Evolutionary conservation across 1,140 invertebrate genomes (phyloP), one percentile per base, ranked within the genome.

Genomic region (Brachionus calyciflorus): DNA sequence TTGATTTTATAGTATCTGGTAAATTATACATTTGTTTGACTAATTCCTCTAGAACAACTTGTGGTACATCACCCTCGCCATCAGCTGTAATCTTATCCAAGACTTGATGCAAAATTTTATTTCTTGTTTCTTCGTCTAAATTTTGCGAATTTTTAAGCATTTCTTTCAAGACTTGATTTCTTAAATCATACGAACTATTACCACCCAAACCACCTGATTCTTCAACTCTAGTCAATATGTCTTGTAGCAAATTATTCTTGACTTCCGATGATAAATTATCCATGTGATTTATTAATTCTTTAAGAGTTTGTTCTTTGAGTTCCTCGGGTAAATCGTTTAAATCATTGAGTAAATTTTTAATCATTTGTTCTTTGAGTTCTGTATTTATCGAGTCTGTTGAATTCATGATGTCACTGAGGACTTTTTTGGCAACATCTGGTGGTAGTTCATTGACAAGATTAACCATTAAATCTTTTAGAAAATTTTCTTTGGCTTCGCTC

Each of bases 21-120:
- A 73, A 73, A 40, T 51, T 40, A 28, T 73, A 55, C 69, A 73
- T 73, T 55, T 73, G 69, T 41, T 73, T 73, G 1, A 73, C 69
- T 33, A 73, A 46, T 17, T 73, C 69, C 51, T 73, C 46, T 24
- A 73, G 30, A 41, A 73, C 51, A 40, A 9, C 51, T 4, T 26
- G 46, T 24, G 69, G 46, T 10, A 73, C 69, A 12, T 49, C 30
- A 21, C 65, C 65, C 19, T 37, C 10, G 2, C 40, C 51, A 28
- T 73, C 69, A 4, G 26, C 30, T 3, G 46, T 73, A 10, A 73
- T 55, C 24, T 51, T 73, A 19, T 73, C 69, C 24, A 73, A 26
- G 1, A 73, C 69, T 41, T 73, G 46, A 37, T 73, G 44, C 24
- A 73, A 21, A 51, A 73, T 51, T 73, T 55, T 49, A 73, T 73